Conservation (phyloP, 2,797 vertebrate species). For the Smutsia gigantea region DNA sequence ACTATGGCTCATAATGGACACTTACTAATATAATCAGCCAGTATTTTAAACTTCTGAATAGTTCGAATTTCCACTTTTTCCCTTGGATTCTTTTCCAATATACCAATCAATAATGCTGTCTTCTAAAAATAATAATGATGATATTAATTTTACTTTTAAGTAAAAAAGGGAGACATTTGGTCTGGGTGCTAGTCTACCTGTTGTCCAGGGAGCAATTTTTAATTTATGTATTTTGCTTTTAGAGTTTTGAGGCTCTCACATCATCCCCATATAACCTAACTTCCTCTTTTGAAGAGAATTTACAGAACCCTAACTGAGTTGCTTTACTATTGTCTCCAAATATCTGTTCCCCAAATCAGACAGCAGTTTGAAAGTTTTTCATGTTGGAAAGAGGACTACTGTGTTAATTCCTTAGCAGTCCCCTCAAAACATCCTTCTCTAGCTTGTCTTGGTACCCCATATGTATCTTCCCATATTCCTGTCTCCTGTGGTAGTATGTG, state of each 20-base stretch:
- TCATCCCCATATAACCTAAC: slow-evolving; percentile 17
- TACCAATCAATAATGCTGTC: not conserved
- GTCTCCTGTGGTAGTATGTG: no score
- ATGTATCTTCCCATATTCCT: not conserved
- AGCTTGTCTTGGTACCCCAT: not conserved
- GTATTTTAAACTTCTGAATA: slow-evolving; percentile 41
- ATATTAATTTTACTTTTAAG: not conserved
- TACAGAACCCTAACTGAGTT: slow-evolving; percentile 1
- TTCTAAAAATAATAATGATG: not conserved
- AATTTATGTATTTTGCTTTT: not conserved
- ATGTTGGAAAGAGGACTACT: not conserved
- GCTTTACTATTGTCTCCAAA: slow-evolving; percentile 14
- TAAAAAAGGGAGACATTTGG: not conserved
- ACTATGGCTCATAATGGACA: not conserved
- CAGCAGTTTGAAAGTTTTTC: slow-evolving; percentile 33
- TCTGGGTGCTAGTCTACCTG: not conserved
- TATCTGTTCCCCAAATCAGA: slow-evolving; percentile 37
- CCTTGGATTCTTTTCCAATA: slow-evolving; percentile 6
- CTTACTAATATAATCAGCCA: not conserved
- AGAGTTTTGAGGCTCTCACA: slow-evolving; percentile 29
- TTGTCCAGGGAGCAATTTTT: slow-evolving; percentile 4
- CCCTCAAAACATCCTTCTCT: not conserved
- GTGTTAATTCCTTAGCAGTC: not conserved
- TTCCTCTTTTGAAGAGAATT: slow-evolving; percentile 67
- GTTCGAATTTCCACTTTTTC: slow-evolving; percentile 28